These are phyloP conservation scores for Ruditapes philippinarum DNA, from an alignment of 1,140 invertebrate genomes.

Conservation along the genomic window DNA sequence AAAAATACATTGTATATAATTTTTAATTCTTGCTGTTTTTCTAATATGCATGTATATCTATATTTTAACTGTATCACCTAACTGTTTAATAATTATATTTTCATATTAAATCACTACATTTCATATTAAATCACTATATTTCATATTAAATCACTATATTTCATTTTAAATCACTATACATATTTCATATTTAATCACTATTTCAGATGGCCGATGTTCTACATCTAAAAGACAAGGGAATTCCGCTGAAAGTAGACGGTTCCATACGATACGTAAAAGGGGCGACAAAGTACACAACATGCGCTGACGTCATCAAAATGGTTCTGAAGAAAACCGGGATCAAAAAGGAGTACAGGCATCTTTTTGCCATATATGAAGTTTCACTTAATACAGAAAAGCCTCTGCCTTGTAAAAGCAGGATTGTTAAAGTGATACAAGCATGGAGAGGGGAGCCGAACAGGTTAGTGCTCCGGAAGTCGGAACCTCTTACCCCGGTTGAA, in stretches of 20 bases:
- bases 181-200: neutral
- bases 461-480: conserved; percentile 30
- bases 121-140: too few species aligned
- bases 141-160: too few species aligned
- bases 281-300: conserved; percentile 63
- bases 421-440: conserved; percentile 26
- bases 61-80: too few species aligned
- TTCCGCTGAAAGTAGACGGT: conserved; percentile 51
- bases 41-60: too few species aligned
- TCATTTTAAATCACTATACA: too few species aligned
- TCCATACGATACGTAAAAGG: conserved; percentile 47
- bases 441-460: conserved; percentile 46
- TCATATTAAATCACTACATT: too few species aligned
- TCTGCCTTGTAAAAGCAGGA: conserved; percentile 36
- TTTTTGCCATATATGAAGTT: conserved; percentile 55
- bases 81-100: too few species aligned
- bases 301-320: conserved; percentile 67
- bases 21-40: too few species aligned
- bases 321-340: conserved; percentile 63
- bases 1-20: too few species aligned
- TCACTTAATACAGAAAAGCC: conserved; percentile 26
- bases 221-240: conserved; percentile 43
- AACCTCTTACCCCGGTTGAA: conserved; percentile 19
- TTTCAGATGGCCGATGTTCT: conserved; percentile 65
- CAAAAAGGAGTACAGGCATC: conserved; percentile 50